These are phyloP conservation scores for Cataglyphis cursor DNA, from an alignment of 2,888 invertebrate genomes.

Conservation along the genomic window DNA sequence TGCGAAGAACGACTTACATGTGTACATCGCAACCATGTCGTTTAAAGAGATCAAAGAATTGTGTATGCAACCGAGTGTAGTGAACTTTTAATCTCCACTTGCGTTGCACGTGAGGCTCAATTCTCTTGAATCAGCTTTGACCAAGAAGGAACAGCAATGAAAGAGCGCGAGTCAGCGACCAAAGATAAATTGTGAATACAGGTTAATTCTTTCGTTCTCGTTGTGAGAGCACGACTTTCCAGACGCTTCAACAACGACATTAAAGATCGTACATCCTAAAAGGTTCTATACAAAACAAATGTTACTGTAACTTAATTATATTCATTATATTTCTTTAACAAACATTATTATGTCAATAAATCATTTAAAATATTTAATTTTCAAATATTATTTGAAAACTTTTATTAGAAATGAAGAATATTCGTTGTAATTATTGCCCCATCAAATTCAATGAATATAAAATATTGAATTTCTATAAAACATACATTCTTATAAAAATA, in stretches of 20 bases:
- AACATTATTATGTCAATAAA: background rate
- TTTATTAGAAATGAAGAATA: background rate
- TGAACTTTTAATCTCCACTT: conserved; percentile 61
- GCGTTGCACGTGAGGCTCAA: conserved; percentile 56
- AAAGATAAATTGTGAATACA: conserved; percentile 58
- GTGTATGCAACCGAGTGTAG: conserved; percentile 46
- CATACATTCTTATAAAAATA: background rate
- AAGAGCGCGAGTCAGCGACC: conserved; percentile 61
- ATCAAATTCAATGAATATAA: background rate
- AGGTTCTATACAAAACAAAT: conserved; percentile 2
- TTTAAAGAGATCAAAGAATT: conserved; percentile 7
- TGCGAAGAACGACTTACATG: background rate
- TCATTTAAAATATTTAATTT: background rate
- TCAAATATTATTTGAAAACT: background rate
- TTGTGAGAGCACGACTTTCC: conserved; percentile 35
- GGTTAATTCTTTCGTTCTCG: conserved; percentile 63
- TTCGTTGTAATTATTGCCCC: background rate
- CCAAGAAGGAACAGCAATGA: conserved; percentile 65
- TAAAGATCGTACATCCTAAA: background rate
- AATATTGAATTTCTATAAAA: background rate
- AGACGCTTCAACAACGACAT: background rate
- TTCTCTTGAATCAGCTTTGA: conserved; percentile 63
- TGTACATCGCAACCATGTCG: background rate
- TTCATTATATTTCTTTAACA: background rate
- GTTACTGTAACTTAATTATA: background rate